Base-by-base conservation (phyloP, 2,888 invertebrate species). In the Lymantria monacha region DNA sequence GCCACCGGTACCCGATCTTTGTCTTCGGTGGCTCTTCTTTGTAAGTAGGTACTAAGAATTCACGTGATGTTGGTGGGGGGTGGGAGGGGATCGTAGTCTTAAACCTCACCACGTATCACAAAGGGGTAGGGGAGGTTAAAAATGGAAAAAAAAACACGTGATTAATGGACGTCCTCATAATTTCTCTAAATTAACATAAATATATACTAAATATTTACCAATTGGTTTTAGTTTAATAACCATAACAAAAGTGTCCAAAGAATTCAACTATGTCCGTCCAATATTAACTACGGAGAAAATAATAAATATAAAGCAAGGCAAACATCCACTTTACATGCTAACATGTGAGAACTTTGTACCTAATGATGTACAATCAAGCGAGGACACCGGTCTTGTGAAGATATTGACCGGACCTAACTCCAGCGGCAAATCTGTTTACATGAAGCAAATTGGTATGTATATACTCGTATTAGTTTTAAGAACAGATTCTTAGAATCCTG, bases 381-480 rank as follows among this genome's bases (percentile, higher is more conserved):
- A 79, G 0, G 74, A 84, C 0, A 83, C 87, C 8, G 93, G 93
- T 12, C 82, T 88, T 10, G 92, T 98, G 22, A 96, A 96, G 76
- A 93, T 98, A 45, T 85, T 98, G 7, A 97, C 97, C 0, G 98
- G 98, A 0, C 97, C 98, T 0, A 98, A 98, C 82, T 95, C 96
- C 0, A 96, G 97, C 72, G 98, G 98, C 2, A 99, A 98, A 84
- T 98, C 97, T 55, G 94, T 98, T 30, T 98, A 96, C 80, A 91
- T 98, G 73, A 98, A 97, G 83, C 97, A 97, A 88, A 87, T 92
- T 86, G 89, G 88, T 87, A 46, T 73, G 70, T 42, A 3, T 33
- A 22, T 22, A 22, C n/a, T n/a, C n/a, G n/a, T n/a, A n/a, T n/a
- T 22, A 22, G 22, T 5, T 22, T 22, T 22, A 5, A 3, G 22